phyloP scores from a whole-genome alignment of 2,888 invertebrate genomes.

The Callimorpha dominula region DNA sequence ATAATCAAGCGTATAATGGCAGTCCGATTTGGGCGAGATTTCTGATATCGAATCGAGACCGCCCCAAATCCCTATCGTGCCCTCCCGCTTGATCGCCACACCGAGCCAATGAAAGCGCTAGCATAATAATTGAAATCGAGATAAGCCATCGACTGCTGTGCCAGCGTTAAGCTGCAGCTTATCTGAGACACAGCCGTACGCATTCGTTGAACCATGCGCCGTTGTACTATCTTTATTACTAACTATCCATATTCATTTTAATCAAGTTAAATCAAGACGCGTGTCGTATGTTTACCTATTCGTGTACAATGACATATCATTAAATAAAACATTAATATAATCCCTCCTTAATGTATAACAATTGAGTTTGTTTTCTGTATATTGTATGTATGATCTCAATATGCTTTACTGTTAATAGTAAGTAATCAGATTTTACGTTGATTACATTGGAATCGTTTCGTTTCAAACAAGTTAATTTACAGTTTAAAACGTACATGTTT shows the following conservation, averaged over 20 bases:
- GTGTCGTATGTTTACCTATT: slow-evolving; percentile 41
- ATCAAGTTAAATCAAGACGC: slow-evolving; percentile 59
- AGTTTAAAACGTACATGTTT: background rate
- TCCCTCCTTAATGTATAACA: background rate
- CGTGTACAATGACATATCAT: background rate
- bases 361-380: background rate
- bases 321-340: background rate
- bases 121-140: slow-evolving; percentile 86
- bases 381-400: background rate
- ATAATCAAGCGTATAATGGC: slow-evolving; percentile 72
- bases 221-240: slow-evolving; percentile 75
- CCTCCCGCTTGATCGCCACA: slow-evolving; percentile 65
- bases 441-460: slow-evolving; percentile 4
- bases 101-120: slow-evolving; percentile 80
- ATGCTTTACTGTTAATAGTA: background rate
- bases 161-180: slow-evolving; percentile 80
- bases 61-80: slow-evolving; percentile 70
- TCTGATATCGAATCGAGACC: slow-evolving; percentile 77
- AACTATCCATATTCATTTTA: slow-evolving; percentile 62
- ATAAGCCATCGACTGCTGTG: slow-evolving; percentile 83
- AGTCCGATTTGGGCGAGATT: slow-evolving; percentile 80
- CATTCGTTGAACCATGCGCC: slow-evolving; percentile 76
- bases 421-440: background rate
- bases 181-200: slow-evolving; percentile 78
- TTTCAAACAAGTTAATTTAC: background rate